Evolutionary conservation across 1,140 invertebrate species (phyloP).

Genomic region (Hyles euphorbiae): DNA sequence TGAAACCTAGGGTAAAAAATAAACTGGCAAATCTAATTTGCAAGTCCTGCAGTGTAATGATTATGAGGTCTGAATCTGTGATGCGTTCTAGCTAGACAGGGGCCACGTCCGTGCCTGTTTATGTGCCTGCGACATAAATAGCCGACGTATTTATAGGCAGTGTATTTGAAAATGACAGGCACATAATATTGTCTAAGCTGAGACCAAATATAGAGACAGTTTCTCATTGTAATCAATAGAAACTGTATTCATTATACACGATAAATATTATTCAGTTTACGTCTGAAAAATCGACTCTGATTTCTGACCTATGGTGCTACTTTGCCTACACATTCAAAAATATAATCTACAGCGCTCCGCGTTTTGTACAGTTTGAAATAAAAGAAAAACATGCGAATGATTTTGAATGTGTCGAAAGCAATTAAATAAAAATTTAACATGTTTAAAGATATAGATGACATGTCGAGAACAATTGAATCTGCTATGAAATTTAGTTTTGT

Average conservation of each 20-base stretch:
- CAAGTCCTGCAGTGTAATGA: conserved; percentile 3
- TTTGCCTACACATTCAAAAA: no score
- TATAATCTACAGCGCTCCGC: no score
- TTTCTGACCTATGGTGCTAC: no score
- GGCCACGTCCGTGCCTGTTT: background rate
- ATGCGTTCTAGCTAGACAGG: conserved; percentile 4
- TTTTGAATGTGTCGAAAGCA: no score
- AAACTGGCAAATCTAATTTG: background rate
- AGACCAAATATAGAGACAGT: conserved; percentile 1
- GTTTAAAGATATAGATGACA: no score
- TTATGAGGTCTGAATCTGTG: conserved; percentile 4
- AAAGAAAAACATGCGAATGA: no score
- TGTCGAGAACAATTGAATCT: no score
- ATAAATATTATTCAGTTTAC: background rate
- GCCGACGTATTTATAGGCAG: background rate
- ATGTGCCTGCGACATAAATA: conserved; percentile 4
- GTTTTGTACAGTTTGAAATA: no score
- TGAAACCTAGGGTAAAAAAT: no score
- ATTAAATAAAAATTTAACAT: no score
- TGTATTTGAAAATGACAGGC: conserved; percentile 12
- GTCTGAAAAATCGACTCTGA: background rate
- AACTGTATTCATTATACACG: background rate
- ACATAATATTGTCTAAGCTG: conserved; percentile 5
- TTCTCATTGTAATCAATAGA: conserved; percentile 13
- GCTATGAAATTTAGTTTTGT: no score